Conservation (phyloP, 2,797 vertebrate species). For the Hypotaenidia philippensis region DNA sequence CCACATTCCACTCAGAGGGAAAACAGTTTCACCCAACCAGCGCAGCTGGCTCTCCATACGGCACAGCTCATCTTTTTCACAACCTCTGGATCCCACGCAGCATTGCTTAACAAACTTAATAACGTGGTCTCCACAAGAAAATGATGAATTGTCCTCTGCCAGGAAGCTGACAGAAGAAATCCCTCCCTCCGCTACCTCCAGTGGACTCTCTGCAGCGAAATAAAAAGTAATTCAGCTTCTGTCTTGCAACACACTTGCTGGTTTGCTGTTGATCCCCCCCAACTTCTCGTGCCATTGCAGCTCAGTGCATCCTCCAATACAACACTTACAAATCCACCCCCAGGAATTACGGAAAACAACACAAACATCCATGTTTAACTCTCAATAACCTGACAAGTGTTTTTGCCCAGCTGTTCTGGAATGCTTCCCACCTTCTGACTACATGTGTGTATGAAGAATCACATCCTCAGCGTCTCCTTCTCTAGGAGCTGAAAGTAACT, state of each 20-base stretch:
- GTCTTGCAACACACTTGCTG: not conserved
- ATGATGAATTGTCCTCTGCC: constrained; percentile 37
- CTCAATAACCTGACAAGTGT: not conserved
- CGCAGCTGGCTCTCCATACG: not conserved
- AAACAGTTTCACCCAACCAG: not conserved
- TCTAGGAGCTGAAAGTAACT: not conserved
- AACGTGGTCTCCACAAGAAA: constrained; percentile 37
- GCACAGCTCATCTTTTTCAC: constrained; percentile 23
- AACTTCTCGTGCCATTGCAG: not conserved
- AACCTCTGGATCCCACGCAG: constrained; percentile 1
- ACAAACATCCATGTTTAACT: not conserved
- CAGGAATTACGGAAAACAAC: not conserved
- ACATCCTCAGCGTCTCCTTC: not conserved
- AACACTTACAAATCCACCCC: not conserved
- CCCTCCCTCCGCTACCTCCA: constrained; percentile 14
- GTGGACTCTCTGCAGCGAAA: not conserved
- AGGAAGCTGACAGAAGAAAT: constrained; percentile 54
- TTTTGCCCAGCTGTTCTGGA: not conserved
- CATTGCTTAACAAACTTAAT: constrained; percentile 58
- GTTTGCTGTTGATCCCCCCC: not conserved
- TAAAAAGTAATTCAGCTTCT: constrained; percentile 2
- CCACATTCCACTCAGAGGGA: not conserved
- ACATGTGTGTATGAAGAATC: not conserved
- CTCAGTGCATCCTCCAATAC: not conserved
- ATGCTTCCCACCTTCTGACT: not conserved